Base-by-base conservation (phyloP, 2,888 invertebrate species). In the Scaeva pyrastri region DNA sequence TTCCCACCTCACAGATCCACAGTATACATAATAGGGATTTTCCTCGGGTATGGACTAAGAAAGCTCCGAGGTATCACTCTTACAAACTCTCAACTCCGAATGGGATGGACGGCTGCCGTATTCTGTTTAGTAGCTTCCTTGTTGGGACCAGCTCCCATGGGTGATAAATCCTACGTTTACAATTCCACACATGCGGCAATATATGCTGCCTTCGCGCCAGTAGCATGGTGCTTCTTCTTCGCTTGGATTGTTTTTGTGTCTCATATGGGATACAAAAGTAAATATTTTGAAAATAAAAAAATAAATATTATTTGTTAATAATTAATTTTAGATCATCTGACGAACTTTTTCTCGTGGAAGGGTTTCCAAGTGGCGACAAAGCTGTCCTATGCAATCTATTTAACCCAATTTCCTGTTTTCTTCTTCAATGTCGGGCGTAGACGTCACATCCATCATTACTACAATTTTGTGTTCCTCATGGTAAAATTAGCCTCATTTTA, bases 321-420 rank as follows among this genome's bases (percentile, higher is more conserved):
- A 14, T 55, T 68, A 10, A 66, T 92, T 93, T 2, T 88, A 95
- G 95, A 94, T 89, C 91, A 92, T 88, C 82, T 95, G 3, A 94
- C 94, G 14, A 91, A 91, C 81, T 83, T 95, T 50, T 93, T 95
- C 64, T 93, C 94, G 10, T 94, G 94, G 94, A 94, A 92, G 88
- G 94, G 94, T 58, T 96, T 95, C 89, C 92, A 94, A 88, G 92
- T 96, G 10, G 94, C 94, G 89, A 95, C 96, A 11, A 94, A 95
- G 89, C 92, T 96, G n/a, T 95, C 95, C 43, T 96, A 96, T 90
- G 94, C 95, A 41, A 93, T 95, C 70, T 96, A 96, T 89, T 91
- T 96, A 81, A 95, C 95, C 31, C 96, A 96, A 90, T 96, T 96
- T 89, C 96, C 96, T 5, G 94, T 95, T 74, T 96, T 94, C 90